Evolutionary conservation across 2,888 invertebrate genomes (phyloP).

Genomic region (Habrosyne pyritoides): DNA sequence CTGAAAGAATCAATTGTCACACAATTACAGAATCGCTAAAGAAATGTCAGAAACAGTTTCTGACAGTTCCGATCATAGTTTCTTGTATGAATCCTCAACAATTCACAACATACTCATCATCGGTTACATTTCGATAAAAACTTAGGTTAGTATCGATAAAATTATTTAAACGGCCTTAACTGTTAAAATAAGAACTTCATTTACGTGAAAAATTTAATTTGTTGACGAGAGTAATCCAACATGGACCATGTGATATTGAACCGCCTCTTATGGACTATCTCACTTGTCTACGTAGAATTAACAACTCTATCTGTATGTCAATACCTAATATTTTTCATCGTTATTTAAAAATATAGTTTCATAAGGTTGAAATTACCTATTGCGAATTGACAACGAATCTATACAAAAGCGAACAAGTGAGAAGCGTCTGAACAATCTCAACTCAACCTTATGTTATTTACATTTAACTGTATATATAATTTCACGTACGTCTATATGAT

Average conservation of each 20-base stretch:
- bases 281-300: neutral
- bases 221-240: slow-evolving; percentile 8
- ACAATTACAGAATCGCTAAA: neutral
- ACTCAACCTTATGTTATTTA: slow-evolving; percentile 18
- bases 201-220: neutral
- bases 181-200: neutral
- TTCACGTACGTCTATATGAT: slow-evolving; percentile 57
- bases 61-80: neutral
- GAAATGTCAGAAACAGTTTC: neutral
- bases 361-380: neutral
- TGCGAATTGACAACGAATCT: too few relatives aligned
- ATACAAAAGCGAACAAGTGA: neutral
- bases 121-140: neutral
- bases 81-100: neutral
- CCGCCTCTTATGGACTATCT: neutral
- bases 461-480: slow-evolving; percentile 21
- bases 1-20: neutral
- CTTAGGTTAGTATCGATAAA: neutral
- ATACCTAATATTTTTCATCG: too few relatives aligned
- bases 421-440: neutral
- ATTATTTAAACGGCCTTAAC: slow-evolving; percentile 2
- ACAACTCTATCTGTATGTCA: neutral
- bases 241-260: neutral
- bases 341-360: too few relatives aligned
- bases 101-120: neutral